Conservation (phyloP, 2,888 invertebrate genomes). For the Limenitis camilla region DNA sequence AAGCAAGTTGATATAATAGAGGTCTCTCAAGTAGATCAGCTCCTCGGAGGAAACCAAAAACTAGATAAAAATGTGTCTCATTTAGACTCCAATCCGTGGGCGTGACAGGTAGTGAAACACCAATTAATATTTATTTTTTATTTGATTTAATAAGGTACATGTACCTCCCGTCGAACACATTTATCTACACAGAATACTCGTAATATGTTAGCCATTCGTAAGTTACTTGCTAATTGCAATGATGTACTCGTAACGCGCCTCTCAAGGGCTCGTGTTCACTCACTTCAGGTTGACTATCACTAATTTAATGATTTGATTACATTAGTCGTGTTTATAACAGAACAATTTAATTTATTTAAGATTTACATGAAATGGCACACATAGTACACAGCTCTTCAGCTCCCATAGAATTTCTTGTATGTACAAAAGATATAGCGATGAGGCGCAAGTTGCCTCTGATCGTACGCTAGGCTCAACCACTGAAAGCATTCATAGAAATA, state of each 20-base stretch:
- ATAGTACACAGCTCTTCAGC: conserved; percentile 23
- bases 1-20: no score
- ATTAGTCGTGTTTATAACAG: neutral
- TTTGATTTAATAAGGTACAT: conserved; percentile 57
- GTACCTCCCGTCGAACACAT: conserved; percentile 39
- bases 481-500: no score
- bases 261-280: neutral
- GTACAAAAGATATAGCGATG: conserved; percentile 2
- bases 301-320: neutral
- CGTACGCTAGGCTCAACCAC: neutral
- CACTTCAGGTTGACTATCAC: conserved; percentile 33
- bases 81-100: neutral
- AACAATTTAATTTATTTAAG: conserved; percentile 30
- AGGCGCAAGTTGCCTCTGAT: neutral
- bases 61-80: neutral
- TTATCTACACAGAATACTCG: conserved; percentile 46
- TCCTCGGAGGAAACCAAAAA: no score
- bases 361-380: conserved; percentile 28
- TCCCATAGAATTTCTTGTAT: conserved; percentile 9
- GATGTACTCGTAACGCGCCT: neutral
- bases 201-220: no score
- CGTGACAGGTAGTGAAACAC: conserved; percentile 16
- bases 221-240: no score
- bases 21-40: no score
- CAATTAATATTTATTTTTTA: conserved; percentile 27